Base-by-base conservation (phyloP, 1,140 invertebrate species). In the Phthorimaea operculella region DNA sequence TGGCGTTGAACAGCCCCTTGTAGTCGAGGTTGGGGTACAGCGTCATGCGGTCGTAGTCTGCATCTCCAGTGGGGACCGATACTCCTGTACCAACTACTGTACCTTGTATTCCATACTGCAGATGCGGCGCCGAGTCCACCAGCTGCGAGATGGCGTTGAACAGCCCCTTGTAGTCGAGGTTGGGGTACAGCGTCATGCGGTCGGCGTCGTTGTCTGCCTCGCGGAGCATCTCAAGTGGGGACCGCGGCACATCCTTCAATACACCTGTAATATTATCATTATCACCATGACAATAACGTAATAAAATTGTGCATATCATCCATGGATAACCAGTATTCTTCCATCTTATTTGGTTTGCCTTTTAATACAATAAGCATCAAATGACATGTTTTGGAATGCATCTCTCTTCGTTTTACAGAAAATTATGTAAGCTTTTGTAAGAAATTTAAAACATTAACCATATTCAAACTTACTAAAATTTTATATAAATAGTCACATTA, bases 11-110 rank as follows among this genome's bases (percentile, higher is more conserved):
- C 47, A 99, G 87, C 36, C 94, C 95, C 79, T 94, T 95, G 81
- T 99, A 99, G 86, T 99, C 97, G 57, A 99, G 87, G 87, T 93
- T 97, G 6, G 97, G 97, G 86, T 97, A 98, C 11, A 98, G 88
- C 33, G 92, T 90, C 88, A 98, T 93, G 49, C 96, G 87, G 51
- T 92, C 90, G 49, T 90, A 87, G 86, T 98, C 96, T 98, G 90
- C 90, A 97, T 92, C 72, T 96, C 94, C 57, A 96, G 85, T 12
- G 97, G 95, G 28, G 94, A 94, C 67, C 92, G 93, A 86, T 39
- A 98, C 92, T 84, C 94, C 97, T 95, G 62, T 14, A 4, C 21
- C 21, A 28, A n/a, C n/a, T n/a, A n/a, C n/a, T n/a, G n/a, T 79
- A 96, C 95, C 90, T 74, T 93, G 91, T 60, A 95, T 87, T 47